phyloP scores from a whole-genome alignment of 2,113 vertebrate genomes.

The Cochlearius cochlearius region DNA sequence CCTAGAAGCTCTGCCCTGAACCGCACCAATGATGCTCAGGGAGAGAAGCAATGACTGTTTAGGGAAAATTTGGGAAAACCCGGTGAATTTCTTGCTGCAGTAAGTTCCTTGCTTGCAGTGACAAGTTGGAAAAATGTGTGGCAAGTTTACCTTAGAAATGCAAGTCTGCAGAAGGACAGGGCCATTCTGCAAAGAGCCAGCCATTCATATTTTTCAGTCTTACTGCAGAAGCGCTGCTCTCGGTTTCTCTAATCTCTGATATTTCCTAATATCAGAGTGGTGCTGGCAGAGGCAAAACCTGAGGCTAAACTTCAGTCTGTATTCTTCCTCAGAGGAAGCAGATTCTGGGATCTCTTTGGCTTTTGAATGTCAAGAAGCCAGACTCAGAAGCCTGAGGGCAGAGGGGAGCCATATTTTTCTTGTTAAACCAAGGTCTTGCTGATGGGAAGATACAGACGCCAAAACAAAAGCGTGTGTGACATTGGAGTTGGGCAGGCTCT shows the following conservation, averaged over 20 bases:
- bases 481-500: background rate
- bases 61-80: background rate
- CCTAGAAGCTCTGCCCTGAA: background rate
- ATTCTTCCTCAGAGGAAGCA: slow-evolving; percentile 63
- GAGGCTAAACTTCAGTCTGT: slow-evolving; percentile 65
- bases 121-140: background rate
- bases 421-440: slow-evolving; percentile 54
- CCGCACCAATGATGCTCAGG: rapidly evolving
- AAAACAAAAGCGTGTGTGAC: slow-evolving; percentile 18
- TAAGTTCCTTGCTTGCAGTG: background rate
- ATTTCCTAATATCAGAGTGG: background rate
- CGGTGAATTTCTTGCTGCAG: background rate
- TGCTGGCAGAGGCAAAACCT: slow-evolving; percentile 62
- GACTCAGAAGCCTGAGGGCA: slow-evolving; percentile 9
- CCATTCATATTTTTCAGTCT: background rate
- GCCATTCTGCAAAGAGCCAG: background rate
- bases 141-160: background rate
- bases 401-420: slow-evolving; percentile 49
- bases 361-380: slow-evolving; percentile 24
- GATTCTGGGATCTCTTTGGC: slow-evolving; percentile 65
- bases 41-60: background rate
- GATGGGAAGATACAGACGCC: slow-evolving; percentile 40
- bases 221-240: background rate
- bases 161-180: background rate
- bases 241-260: background rate